Base-by-base conservation (phyloP, 1,140 invertebrate species). In the Coboldia fuscipes region DNA sequence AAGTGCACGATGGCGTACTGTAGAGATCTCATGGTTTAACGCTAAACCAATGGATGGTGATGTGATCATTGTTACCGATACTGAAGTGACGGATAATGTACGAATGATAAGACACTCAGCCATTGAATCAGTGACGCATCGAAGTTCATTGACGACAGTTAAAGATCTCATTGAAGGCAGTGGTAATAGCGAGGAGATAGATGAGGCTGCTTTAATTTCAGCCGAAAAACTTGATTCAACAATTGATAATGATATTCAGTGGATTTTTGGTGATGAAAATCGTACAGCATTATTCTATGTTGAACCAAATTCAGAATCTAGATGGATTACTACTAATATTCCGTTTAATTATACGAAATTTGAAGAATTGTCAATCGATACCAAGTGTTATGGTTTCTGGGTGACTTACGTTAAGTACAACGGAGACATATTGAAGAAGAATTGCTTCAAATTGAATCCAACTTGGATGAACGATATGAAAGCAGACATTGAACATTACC, bases 381-480 rank as follows among this genome's bases (percentile, higher is more conserved):
- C 43, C 4, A 22, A 19, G 2, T 55, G 50, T 32, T 55, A 55
- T 30, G 51, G 50, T 14, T 54, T 36, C 32, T 55, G 52, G 52
- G 47, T 51, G 13, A 47, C 42, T 24, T 54, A 54, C 37, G 43
- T 53, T 0, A 34, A 51, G 37, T 36, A 16, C 12, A 33, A 39
- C 9, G 51, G 46, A 0, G 36, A 19, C 2, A 45, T 60, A 22
- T 40, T 48, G 28, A 41, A 44, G 28, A 50, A 41, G 23, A 50
- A 49, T 16, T 71, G 65, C 41, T 38, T 71, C 0, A 43, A 51
- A 18, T 62, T 61, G 0, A 48, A 59, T 34, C 69, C 70, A 2
- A 61, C 45, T 3, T 74, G 71, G 71, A 72, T 74, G 69, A 45
- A 45, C 8, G 54, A 68, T 8, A 46, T 57, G 36, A 51, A 45